Conservation (phyloP, 1,140 invertebrate genomes). For the Zaprionus lachaisei region DNA sequence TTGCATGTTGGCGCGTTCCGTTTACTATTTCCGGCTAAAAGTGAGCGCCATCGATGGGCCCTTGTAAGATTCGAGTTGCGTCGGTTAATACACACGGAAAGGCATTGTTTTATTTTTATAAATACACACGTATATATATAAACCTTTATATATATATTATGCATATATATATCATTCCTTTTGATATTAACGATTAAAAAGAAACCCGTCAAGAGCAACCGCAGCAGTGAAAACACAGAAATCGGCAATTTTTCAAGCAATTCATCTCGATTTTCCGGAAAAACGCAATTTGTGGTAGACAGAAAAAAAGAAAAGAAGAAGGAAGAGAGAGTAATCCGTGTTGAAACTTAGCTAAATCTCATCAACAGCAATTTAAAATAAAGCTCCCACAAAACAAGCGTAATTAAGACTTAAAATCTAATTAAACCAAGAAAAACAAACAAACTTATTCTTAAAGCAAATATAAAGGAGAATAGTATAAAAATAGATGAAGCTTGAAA, state of each 20-base stretch:
- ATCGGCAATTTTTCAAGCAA: slow-evolving; percentile 33
- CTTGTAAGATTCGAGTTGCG: slow-evolving; percentile 86
- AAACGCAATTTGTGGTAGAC: slow-evolving; percentile 14
- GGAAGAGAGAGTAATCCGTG: neutral
- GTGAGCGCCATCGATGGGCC: slow-evolving; percentile 94
- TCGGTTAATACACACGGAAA: slow-evolving; percentile 54
- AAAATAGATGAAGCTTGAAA: slow-evolving; percentile 36
- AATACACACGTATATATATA: slow-evolving; percentile 52
- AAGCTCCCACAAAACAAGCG: slow-evolving; percentile 57
- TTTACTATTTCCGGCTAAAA: slow-evolving; percentile 96
- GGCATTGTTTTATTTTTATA: slow-evolving; percentile 81
- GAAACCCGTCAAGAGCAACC: slow-evolving; percentile 53
- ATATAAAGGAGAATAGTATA: slow-evolving; percentile 30
- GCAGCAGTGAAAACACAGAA: slow-evolving; percentile 45
- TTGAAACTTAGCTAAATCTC: slow-evolving; percentile 65
- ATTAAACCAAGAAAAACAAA: slow-evolving; percentile 42
- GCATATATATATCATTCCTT: slow-evolving; percentile 84
- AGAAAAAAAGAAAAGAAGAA: neutral
- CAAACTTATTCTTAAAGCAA: slow-evolving; percentile 34
- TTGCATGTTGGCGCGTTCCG: slow-evolving; percentile 90
- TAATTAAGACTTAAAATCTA: slow-evolving; percentile 64
- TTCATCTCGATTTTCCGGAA: slow-evolving; percentile 24
- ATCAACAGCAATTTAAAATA: slow-evolving; percentile 49
- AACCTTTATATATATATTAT: slow-evolving; percentile 70
- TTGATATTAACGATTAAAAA: slow-evolving; percentile 76